Evolutionary conservation across 2,888 invertebrate genomes (phyloP).

Genomic region (Aelia acuminata): DNA sequence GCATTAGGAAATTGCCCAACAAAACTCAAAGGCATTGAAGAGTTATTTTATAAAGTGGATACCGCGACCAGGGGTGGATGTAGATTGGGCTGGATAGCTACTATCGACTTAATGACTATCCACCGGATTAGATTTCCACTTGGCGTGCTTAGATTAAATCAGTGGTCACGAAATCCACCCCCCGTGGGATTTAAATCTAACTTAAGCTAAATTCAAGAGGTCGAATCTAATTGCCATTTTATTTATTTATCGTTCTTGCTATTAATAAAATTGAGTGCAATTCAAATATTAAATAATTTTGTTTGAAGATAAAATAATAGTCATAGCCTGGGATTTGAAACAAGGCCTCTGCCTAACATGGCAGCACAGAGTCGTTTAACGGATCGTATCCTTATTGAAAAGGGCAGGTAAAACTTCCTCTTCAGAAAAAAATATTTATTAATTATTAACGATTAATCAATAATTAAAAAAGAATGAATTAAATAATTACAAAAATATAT

Average conservation of each 20-base stretch:
- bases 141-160: constrained; percentile 47
- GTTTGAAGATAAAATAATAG: too few species aligned
- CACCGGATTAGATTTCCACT: neutral
- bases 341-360: too few species aligned
- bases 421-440: too few species aligned
- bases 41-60: constrained; percentile 9
- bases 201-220: constrained; percentile 40
- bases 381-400: too few species aligned
- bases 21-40: neutral
- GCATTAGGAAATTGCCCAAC: neutral
- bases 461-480: too few species aligned
- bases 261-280: neutral
- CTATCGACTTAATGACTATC: constrained; percentile 48
- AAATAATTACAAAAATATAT: too few species aligned
- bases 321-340: too few species aligned
- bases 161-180: constrained; percentile 31
- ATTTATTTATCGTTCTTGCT: constrained; percentile 5
- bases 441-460: too few species aligned
- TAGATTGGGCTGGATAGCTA: constrained; percentile 2
- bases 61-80: neutral
- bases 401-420: too few species aligned
- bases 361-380: too few species aligned
- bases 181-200: constrained; percentile 42
- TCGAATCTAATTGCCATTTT: constrained; percentile 4
- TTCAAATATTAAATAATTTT: too few species aligned